Percentiles rank a stretch among this genome's conserved stretches.
Evolutionary conservation across 2,888 invertebrate species (phyloP).

Genomic region (Dicyrtoma fusca): DNA sequence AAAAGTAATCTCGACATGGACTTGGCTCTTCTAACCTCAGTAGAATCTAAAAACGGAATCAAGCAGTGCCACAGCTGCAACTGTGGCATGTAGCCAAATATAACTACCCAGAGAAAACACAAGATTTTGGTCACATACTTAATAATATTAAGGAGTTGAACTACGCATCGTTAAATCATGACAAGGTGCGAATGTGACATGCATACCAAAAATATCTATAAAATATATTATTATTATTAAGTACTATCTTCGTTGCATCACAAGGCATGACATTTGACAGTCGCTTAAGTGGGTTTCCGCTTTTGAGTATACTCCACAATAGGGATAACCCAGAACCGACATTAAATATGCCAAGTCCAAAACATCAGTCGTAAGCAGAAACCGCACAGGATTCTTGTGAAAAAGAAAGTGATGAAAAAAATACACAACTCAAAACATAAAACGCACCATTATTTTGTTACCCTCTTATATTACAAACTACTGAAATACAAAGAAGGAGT

Average conservation of each 20-base stretch:
- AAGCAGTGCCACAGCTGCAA: conserved; percentile 54
- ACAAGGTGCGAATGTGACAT: conserved; percentile 12
- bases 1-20: conserved; percentile 54
- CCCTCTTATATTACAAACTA: conserved; percentile 14
- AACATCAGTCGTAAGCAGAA: no score
- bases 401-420: no score
- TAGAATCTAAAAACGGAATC: conserved; percentile 54
- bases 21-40: conserved; percentile 50
- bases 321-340: no score
- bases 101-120: neutral
- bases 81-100: conserved; percentile 37
- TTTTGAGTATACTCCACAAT: neutral
- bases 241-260: neutral
- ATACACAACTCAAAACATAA: conserved; percentile 13
- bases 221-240: conserved; percentile 10
- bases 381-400: no score
- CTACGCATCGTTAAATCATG: neutral
- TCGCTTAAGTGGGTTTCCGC: neutral
- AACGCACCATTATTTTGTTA: conserved; percentile 29
- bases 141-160: neutral
- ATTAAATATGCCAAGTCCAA: no score
- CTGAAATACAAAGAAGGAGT: conserved; percentile 3
- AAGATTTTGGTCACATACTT: conserved; percentile 9
- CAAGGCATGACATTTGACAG: conserved; percentile 14
- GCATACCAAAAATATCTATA: conserved; percentile 20